A percentile compares a stretch with the other conserved stretches of the same genome.
Evolutionary conservation across 1,140 invertebrate species (phyloP).

Genomic region (Pteromalus puparum): DNA sequence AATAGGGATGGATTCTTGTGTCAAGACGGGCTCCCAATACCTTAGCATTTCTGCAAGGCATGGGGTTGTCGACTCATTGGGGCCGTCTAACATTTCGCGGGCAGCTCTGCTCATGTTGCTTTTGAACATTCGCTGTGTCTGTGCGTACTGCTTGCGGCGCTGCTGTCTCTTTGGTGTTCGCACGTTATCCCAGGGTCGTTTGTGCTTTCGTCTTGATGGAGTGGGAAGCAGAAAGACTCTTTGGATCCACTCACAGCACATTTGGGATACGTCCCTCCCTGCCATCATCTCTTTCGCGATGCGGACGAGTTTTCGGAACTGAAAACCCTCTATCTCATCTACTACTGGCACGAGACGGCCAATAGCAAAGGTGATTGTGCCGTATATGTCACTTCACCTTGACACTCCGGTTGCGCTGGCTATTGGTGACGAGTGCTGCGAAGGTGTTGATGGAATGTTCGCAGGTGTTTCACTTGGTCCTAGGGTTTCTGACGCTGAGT

Average conservation of each 20-base stretch:
- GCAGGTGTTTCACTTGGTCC: too few relatives aligned
- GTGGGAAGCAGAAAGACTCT: too few relatives aligned
- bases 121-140: too few relatives aligned
- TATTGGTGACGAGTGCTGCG: background rate
- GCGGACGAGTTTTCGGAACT: background rate
- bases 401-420: background rate
- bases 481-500: background rate
- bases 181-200: too few relatives aligned
- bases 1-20: slow-evolving; percentile 69
- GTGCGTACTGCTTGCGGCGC: too few relatives aligned
- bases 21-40: background rate
- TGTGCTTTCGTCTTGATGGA: too few relatives aligned
- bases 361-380: background rate
- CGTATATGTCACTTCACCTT: background rate
- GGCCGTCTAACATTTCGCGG: too few relatives aligned
- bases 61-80: too few relatives aligned
- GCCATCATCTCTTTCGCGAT: background rate
- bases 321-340: background rate
- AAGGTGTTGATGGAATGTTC: background rate
- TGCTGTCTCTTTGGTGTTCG: too few relatives aligned
- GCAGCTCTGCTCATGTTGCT: too few relatives aligned
- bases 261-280: background rate
- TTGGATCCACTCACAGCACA: background rate
- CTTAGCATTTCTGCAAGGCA: too few relatives aligned
- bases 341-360: background rate